Percentiles rank a stretch among this genome's conserved stretches.
phyloP scores from a whole-genome alignment of 2,888 invertebrate genomes.

The Brassicogethes aeneus region DNA sequence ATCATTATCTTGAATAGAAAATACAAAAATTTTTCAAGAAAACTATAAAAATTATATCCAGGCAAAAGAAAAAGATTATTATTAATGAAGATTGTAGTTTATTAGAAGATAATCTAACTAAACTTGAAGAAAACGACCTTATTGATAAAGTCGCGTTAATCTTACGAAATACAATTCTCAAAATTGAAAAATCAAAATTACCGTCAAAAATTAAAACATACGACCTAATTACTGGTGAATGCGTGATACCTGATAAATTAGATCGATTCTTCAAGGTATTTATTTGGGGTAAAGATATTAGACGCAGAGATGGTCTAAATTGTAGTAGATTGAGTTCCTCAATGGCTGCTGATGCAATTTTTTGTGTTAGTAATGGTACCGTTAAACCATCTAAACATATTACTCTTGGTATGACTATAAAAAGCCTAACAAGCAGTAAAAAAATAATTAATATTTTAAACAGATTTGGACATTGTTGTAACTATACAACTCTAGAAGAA shows the following conservation, averaged over 20 bases:
- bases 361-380: slow-evolving; percentile 8
- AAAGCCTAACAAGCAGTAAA: slow-evolving; percentile 13
- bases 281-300: slow-evolving; percentile 5
- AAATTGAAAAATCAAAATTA: slow-evolving; percentile 11
- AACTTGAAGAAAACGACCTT: slow-evolving; percentile 19
- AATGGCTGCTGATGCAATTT: slow-evolving; percentile 8
- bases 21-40: slow-evolving; percentile 17
- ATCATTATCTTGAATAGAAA: slow-evolving; percentile 19
- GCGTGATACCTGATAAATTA: slow-evolving; percentile 12
- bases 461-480: slow-evolving; percentile 14
- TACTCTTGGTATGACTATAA: slow-evolving; percentile 10
- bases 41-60: slow-evolving; percentile 18
- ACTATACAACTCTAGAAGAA: slow-evolving; percentile 11
- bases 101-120: slow-evolving; percentile 16
- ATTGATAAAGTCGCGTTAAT: slow-evolving; percentile 18
- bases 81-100: slow-evolving; percentile 14
- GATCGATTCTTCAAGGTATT: slow-evolving; percentile 12
- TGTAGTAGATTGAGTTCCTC: slow-evolving; percentile 6
- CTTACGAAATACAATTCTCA: slow-evolving; percentile 16
- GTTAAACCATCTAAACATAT: slow-evolving; percentile 12
- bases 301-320: slow-evolving; percentile 3
- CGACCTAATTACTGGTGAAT: slow-evolving; percentile 9
- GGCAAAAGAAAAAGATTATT: slow-evolving; percentile 22
- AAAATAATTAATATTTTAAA: slow-evolving; percentile 14
- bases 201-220: not conserved